Evolutionary conservation across 2,113 vertebrate genomes (phyloP), one percentile per base, ranked within the genome.

Genomic region (Marcusenius ussheri): DNA sequence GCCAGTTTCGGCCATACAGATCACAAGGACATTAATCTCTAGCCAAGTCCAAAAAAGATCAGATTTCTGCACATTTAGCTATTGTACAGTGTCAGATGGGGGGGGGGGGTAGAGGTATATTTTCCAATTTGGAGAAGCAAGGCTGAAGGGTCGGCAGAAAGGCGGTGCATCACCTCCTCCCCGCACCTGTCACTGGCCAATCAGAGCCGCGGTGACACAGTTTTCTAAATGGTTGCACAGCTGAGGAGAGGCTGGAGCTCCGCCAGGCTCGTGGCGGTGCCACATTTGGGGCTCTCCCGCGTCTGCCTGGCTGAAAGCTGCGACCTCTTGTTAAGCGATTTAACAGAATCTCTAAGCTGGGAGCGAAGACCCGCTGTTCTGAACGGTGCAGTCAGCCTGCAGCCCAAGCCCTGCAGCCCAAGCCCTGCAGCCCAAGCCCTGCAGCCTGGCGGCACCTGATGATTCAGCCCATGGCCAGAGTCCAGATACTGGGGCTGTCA

Each of bases 181-280:
- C 83, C 53, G 17, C 51, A 70, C 89, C 89, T 27, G 85, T 90
- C 62, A 77, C 46, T 19, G 27, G 84, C 46, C 46, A 45, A 42
- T 85, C 10, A 58, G 62, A 87, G 84, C 31, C 31, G 3, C 1
- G 27, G 56, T 42, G 85, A 87, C 89, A 90, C 77, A 39, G 9
- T 35, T 17, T 83, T 42, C 39, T 89, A 84, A 89, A 58, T 58
- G 74, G 51, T 89, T 58, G 45, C 11, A 46, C 77, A 89, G 74
- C 89, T 89, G 50, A 45, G 35, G 53, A 46, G 56, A 53, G 89
- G 21, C 77, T 89, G 47, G 31, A 8, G 17, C 35, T 8, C 5
- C 77, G 39, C 13, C 74, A 42, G 74, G 15, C 74, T n/a, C 74
- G 35, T 80, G 74, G 5, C 74, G 35, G 13, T 7, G 74, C 31